Percentiles rank a stretch among this genome's conserved stretches.
Evolutionary conservation across 2,113 vertebrate genomes (phyloP).

Genomic region (Xyliphius kryptos): DNA sequence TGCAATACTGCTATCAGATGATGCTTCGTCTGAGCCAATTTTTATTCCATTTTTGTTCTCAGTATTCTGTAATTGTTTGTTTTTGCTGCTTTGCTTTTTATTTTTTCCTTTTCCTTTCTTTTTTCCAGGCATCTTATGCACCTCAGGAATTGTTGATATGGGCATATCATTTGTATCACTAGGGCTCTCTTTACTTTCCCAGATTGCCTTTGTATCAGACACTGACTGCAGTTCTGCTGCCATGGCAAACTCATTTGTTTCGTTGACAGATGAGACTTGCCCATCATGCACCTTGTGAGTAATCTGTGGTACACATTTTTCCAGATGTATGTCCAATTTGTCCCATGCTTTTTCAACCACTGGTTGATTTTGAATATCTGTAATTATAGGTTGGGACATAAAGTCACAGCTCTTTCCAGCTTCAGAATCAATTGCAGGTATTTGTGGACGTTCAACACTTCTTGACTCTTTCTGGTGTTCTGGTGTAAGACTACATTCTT

Average conservation of each 20-base stretch:
- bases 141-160: not conserved
- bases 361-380: not conserved
- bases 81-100: slow-evolving; percentile 21
- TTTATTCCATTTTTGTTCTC: not conserved
- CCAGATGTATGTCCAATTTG: not conserved
- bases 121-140: slow-evolving; percentile 10
- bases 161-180: not conserved
- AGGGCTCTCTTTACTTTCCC: slow-evolving; percentile 2
- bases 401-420: not conserved
- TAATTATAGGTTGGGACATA: not conserved
- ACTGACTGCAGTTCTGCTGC: not conserved
- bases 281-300: not conserved
- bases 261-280: not conserved
- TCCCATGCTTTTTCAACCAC: not conserved
- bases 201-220: not conserved
- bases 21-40: not conserved
- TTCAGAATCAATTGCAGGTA: slow-evolving; percentile 9
- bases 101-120: slow-evolving; percentile 23
- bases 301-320: not conserved
- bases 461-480: slow-evolving; percentile 2
- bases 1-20: not conserved
- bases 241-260: not conserved
- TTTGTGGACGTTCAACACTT: slow-evolving; percentile 1
- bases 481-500: slow-evolving; percentile 41
- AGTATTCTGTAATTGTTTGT: not conserved